Evolutionary conservation across 2,797 vertebrate species (phyloP).

Genomic region (Poliocrania exsul): DNA sequence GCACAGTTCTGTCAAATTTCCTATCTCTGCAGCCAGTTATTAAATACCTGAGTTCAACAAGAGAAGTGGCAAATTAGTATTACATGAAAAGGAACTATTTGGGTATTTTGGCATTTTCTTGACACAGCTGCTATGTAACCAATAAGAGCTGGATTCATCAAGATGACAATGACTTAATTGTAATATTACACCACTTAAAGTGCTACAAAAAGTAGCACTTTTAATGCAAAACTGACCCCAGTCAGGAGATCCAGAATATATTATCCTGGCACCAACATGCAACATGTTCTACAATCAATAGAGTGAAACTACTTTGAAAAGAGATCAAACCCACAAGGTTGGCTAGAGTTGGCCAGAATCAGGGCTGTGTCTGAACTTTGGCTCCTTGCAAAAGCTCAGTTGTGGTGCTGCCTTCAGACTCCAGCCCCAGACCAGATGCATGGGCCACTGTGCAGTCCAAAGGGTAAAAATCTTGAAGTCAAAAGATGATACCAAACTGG

Average conservation of each 20-base stretch:
- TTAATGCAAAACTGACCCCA: background rate
- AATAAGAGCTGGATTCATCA: background rate
- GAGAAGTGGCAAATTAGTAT: background rate
- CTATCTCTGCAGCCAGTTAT: background rate
- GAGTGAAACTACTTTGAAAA: background rate
- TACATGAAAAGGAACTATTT: background rate
- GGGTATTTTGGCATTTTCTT: background rate
- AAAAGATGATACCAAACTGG: background rate
- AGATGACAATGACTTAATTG: background rate
- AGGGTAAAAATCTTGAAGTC: background rate
- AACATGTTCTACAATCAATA: background rate
- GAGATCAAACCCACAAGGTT: background rate
- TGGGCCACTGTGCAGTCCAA: background rate
- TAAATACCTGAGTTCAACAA: background rate
- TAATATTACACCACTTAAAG: background rate
- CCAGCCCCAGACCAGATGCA: background rate
- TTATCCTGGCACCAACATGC: background rate
- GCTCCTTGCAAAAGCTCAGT: background rate
- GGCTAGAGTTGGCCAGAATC: background rate
- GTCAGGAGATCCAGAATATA: background rate
- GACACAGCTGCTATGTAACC: background rate
- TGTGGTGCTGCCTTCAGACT: background rate
- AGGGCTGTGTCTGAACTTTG: background rate
- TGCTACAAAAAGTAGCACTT: background rate
- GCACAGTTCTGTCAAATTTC: background rate